phyloP scores from a whole-genome alignment of 1,140 invertebrate species.

The Diorhabda elongata region DNA sequence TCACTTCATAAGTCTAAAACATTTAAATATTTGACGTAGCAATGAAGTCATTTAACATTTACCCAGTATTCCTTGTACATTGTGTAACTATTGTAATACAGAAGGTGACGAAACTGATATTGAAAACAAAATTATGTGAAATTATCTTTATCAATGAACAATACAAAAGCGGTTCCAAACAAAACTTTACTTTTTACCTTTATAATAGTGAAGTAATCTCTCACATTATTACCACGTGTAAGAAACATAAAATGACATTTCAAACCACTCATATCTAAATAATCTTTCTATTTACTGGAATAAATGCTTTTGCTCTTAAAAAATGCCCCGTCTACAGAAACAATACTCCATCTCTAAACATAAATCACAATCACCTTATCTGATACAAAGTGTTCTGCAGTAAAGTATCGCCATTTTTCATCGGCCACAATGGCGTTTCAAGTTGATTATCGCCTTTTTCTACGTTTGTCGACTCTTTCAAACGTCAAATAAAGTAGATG shows the following conservation, averaged over 20 bases:
- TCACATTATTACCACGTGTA: background rate
- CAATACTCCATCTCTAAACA: constrained; percentile 4
- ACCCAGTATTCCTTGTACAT: too few species aligned
- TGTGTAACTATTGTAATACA: too few species aligned
- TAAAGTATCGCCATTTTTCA: constrained; percentile 33
- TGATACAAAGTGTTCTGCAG: constrained; percentile 24
- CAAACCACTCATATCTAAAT: background rate
- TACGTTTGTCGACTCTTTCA: constrained; percentile 27
- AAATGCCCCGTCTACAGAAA: constrained; percentile 7
- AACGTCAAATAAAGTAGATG: constrained; percentile 32
- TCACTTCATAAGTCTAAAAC: too few species aligned
- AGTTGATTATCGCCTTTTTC: constrained; percentile 32
- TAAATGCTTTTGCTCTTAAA: background rate
- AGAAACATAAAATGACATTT: background rate
- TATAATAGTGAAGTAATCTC: too few species aligned
- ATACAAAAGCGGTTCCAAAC: too few species aligned
- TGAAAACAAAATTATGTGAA: too few species aligned
- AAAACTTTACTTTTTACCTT: too few species aligned
- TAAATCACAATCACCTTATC: constrained; percentile 22
- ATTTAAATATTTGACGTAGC: too few species aligned
- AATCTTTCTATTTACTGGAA: background rate
- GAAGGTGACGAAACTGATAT: too few species aligned
- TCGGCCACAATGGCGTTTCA: constrained; percentile 30
- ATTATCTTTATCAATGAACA: too few species aligned
- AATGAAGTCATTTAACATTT: too few species aligned